phyloP scores from a whole-genome alignment of 1,140 invertebrate genomes.

The Sogatella furcifera region DNA sequence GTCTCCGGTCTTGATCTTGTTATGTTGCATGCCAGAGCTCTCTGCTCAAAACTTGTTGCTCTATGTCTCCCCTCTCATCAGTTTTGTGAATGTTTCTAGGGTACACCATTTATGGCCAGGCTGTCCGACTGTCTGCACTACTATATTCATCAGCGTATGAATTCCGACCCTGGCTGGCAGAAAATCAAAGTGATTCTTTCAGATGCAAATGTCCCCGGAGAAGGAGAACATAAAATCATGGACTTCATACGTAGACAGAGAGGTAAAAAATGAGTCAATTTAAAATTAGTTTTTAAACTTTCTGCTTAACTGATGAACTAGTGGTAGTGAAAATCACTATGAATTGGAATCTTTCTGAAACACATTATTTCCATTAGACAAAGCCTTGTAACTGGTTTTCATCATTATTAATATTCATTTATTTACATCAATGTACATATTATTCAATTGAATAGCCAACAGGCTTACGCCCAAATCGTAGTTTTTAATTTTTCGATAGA shows the following conservation, averaged over 20 bases:
- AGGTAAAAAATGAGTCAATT: slow-evolving; percentile 35
- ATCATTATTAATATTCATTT: too few species aligned
- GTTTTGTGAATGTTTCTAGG: slow-evolving; percentile 37
- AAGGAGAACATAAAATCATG: slow-evolving; percentile 99
- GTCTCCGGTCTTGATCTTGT: too few species aligned
- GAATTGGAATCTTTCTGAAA: too few species aligned
- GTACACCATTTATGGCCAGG: slow-evolving; percentile 95
- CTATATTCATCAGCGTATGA: slow-evolving; percentile 89
- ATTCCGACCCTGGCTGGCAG: slow-evolving; percentile 92
- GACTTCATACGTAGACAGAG: slow-evolving; percentile 94
- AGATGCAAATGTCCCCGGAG: slow-evolving; percentile 91
- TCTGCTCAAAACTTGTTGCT: too few species aligned
- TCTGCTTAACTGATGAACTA: not conserved
- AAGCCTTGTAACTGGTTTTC: too few species aligned
- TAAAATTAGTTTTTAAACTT: not conserved
- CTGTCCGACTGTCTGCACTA: slow-evolving; percentile 91
- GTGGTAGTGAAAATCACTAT: too few species aligned
- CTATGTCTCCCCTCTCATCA: not conserved
- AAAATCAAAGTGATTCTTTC: slow-evolving; percentile 92
- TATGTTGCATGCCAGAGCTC: too few species aligned
- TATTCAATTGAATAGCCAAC: too few species aligned
- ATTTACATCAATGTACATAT: too few species aligned
- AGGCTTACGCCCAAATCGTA: too few species aligned
- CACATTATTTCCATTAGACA: too few species aligned
- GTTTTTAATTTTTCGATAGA: too few species aligned